Evolutionary conservation across 2,888 invertebrate genomes (phyloP), one percentile per base, ranked within the genome.

Genomic region (Pegoplata infirma): DNA sequence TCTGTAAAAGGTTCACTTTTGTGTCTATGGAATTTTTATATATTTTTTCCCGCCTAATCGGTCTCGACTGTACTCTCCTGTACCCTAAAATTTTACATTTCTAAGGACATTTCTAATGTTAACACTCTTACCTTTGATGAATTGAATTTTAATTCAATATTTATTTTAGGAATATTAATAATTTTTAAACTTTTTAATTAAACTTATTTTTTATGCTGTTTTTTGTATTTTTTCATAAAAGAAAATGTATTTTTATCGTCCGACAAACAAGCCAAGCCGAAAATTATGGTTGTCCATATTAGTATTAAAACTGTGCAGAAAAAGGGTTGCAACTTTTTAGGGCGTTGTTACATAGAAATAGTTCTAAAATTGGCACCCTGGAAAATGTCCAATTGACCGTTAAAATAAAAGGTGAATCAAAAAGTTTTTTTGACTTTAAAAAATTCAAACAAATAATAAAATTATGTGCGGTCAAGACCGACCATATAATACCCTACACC

Each of bases 21-120:
- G 49, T 59, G 51, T 63, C 61, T 66, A 67, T 14, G 19, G 21
- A 47, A 63, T 59, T 71, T 63, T 58, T 66, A 51, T 74, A 63
- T 76, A 44, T 46, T 36, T 68, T 81, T 81, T 80, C 81, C 79
- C 81, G 81, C 80, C 76, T 63, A 73, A 81, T 67, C 76, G 79
- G 59, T 71, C 80, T 63, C 63, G 56, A 81, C 81, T 81, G 82
- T 80, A 81, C 81, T 55, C 64, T 40, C 6, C 32, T 10, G 3
- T 25, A 36, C 36, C n/a, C 36, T n/a, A 4, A n/a, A 40, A 40
- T 28, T 17, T 23, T 12, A 21, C 58, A 16, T 16, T 55, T 19
- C 19, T 19, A 17, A 55, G 3, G n/a, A 1, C 1, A 2, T 12
- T 8, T 47, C 8, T 3, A n/a, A 25, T 12, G 44, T 46, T 12